phyloP scores from a whole-genome alignment of 2,888 invertebrate genomes.

The Sylvicola fuscatus region DNA sequence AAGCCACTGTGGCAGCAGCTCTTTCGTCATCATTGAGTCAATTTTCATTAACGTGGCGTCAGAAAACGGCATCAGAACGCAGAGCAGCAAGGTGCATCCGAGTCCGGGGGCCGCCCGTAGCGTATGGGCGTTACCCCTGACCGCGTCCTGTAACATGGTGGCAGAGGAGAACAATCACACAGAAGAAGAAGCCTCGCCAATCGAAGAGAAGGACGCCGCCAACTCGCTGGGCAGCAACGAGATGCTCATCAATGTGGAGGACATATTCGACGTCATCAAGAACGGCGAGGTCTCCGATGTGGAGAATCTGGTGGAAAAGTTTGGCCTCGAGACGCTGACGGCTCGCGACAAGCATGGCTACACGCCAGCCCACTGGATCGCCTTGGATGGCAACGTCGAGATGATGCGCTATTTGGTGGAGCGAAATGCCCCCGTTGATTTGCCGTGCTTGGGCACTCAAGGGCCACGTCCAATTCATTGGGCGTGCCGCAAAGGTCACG shows the following conservation, averaged over 20 bases:
- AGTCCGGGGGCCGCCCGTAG: slow-evolving; percentile 79
- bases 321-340: slow-evolving; percentile 46
- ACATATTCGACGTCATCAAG: slow-evolving; percentile 69
- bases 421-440: slow-evolving; percentile 61
- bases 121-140: slow-evolving; percentile 69
- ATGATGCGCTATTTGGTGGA: slow-evolving; percentile 75
- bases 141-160: slow-evolving; percentile 59
- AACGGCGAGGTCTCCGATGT: slow-evolving; percentile 68
- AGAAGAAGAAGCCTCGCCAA: slow-evolving; percentile 20
- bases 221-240: slow-evolving; percentile 25
- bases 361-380: slow-evolving; percentile 85
- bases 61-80: slow-evolving; percentile 23
- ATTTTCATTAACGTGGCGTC: slow-evolving; percentile 19
- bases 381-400: slow-evolving; percentile 75
- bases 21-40: no score
- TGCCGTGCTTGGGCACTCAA: slow-evolving; percentile 71
- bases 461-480: slow-evolving; percentile 85
- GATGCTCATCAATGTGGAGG: slow-evolving; percentile 31
- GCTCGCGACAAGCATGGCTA: slow-evolving; percentile 82
- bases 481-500: slow-evolving; percentile 85
- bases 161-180: slow-evolving; percentile 36
- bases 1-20: no score
- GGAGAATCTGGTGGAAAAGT: slow-evolving; percentile 63
- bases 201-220: slow-evolving; percentile 28
- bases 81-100: slow-evolving; percentile 43